Base-by-base conservation (phyloP, 2,888 invertebrate species). In the Drosophila barbarae region DNA sequence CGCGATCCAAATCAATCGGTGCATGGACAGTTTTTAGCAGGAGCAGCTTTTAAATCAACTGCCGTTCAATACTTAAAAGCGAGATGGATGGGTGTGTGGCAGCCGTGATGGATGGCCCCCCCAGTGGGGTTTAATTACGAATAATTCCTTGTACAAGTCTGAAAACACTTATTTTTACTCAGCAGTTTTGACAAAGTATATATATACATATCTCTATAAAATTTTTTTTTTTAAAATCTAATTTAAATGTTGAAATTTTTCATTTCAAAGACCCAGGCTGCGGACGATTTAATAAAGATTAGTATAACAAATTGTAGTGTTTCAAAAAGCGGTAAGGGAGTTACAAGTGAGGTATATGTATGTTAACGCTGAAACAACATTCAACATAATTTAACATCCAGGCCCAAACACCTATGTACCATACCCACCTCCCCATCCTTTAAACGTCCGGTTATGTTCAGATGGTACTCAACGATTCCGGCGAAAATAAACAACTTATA, bases 1-100 rank as follows among this genome's bases (percentile, higher is more conserved):
- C 38, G 10, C 63, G 35, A 63, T 63, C 64, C 64, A 63, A 64
- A 52, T 63, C 63, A 63, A 63, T 42, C 42, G 51, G 35, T 42
- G 41, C 30, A n/a, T 21, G 32, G 57, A 42, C 56, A 58, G 56
- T 6, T 58, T 58, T 42, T n/a, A 35, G 5, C 28, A 42, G 28
- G 15, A 28, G 21, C 42, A 44, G 44, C 32, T 64, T 64, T 64
- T 36, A 63, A 64, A 64, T 64, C 35, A 64, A 35, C 51, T 21
- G 9, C 35, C 26, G 42, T 42, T 51, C 42, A 50, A 63, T 63
- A 36, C 23, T 23, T 30, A 7, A 7, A 30, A 30, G 30, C 34
- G 42, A 36, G 26, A 63, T 50, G 23, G 64, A 63, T 42, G 51
- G n/a, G 30, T 30, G 15, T 30, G 8, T 35, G 34, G 34, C 21